Evolutionary conservation across 2,797 vertebrate species (phyloP), one percentile per base, ranked within the genome.

Genomic region (Oreonectes daqikongensis): DNA sequence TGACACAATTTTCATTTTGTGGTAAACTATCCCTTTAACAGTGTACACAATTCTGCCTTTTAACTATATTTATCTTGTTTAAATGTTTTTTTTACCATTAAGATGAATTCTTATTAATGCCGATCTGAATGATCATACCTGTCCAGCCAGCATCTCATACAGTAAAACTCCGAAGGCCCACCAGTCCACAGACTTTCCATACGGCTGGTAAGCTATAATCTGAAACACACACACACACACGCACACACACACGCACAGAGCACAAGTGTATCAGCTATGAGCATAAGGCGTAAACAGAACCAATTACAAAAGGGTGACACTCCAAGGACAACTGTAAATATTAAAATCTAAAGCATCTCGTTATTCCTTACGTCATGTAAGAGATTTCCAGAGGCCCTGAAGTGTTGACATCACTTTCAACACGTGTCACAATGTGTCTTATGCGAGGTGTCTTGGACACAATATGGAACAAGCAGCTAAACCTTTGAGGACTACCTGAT

Each of bases 141-240:
- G 97, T 77, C 97, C 97, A 20, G 97, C 97, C 84, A 99, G 71
- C 97, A 99, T 98, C 86, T 99, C 97, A 15, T 99, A 99, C 4
- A 99, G 95, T 90, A 99, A 89, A 1, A 99, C 97, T 35, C 97
- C 97, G 0, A 97, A 99, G 0, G 97, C 97, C 97, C 97, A 99
- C 96, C 97, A 99, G 77, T 99, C 97, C 91, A 99, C 97, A 0
- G 97, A 99, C 88, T 94, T 99, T 63, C 95, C 97, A 9, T 99
- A 99, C 18, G 97, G 97, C 83, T 99, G 97, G 84, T 99, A 99
- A 18, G 97, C 97, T 52, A 99, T 99, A 84, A 99, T 99, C 97
- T 99, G 89, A 77, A 94, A 95, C 68, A 79, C 52, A 76, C 67
- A 75, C 26, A 78, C 30, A 5, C 32, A 35, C 35, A 35, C n/a